Percentiles rank a stretch among this genome's conserved stretches.
Evolutionary conservation across 2,113 vertebrate genomes (phyloP).

Genomic region (Pseudorectes ferrugineus): DNA sequence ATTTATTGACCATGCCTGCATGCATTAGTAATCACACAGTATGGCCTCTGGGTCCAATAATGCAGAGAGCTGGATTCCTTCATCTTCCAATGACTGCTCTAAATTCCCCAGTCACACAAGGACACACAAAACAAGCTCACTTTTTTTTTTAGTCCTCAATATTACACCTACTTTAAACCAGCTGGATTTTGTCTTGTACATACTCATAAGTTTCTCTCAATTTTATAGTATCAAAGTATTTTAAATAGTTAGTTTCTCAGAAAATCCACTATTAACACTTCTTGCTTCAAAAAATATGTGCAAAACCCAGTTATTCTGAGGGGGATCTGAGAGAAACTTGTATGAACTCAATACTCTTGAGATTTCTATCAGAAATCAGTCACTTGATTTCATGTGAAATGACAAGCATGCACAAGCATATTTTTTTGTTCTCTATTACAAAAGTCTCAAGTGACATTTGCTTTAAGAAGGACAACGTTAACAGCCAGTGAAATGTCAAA

Average conservation of each 20-base stretch:
- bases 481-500: conserved; percentile 21
- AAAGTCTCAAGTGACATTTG: conserved; percentile 28
- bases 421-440: background rate
- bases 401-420: background rate
- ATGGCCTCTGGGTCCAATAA: conserved; percentile 31
- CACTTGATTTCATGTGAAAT: conserved; percentile 13
- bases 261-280: background rate
- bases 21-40: conserved; percentile 38
- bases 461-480: background rate
- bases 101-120: background rate
- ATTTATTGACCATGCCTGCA: conserved; percentile 18
- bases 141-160: background rate
- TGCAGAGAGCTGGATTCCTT: conserved; percentile 10
- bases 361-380: background rate
- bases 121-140: background rate
- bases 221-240: background rate
- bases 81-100: conserved; percentile 3
- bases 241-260: background rate
- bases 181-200: background rate
- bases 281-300: background rate
- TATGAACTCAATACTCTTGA: background rate
- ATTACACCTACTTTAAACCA: background rate
- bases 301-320: background rate
- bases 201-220: background rate
- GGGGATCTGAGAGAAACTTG: background rate